Base-by-base conservation (phyloP, 1,140 invertebrate genomes). In the Euwallacea similis region DNA sequence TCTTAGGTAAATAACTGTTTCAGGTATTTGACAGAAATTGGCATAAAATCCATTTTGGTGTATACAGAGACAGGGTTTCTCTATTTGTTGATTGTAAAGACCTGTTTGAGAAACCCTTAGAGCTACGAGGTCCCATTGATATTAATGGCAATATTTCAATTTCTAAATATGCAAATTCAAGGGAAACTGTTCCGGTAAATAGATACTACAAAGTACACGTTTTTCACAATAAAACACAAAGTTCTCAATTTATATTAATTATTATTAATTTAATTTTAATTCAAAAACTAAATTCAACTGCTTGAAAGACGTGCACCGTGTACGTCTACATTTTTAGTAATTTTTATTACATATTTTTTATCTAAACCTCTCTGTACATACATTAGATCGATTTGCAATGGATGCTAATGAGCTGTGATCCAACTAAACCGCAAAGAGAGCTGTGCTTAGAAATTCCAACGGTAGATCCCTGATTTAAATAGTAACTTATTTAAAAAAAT, bases 41-140 rank as follows among this genome's bases (percentile, higher is more conserved):
- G 92, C 92, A 94, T 77, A 94, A 94, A 82, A 82, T 94, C 7
- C 90, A 93, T 77, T 86, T 93, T 67, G 89, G 90, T 3, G 85
- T 93, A 2, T 88, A 86, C 64, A 84, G 87, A 68, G 86, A 91
- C 61, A 84, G 85, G 41, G 86, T 91, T 0, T 79, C 87, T 10
- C 79, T 93, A 2, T 91, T 91, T 73, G 81, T 93, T 0, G 92
- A 94, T 77, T 94, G 93, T 75, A 81, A 80, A 44, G 79, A 84
- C 79, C 74, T 72, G 68, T 65, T 70, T 6, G 80, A 80, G 67
- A 81, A 82, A 73, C 77, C 80, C 7, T 75, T 90, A 10, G 80
- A 86, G 71, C 83, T 84, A 1, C 81, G 87, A 62, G 85, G 88
- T 8, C 83, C 83, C 0, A 87, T 92, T 66, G 88, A 90, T 80